Percentiles rank a stretch among this genome's conserved stretches.
These are phyloP conservation scores for Thermophis baileyi DNA, from an alignment of 2,113 vertebrate species.

Conservation along the genomic window DNA sequence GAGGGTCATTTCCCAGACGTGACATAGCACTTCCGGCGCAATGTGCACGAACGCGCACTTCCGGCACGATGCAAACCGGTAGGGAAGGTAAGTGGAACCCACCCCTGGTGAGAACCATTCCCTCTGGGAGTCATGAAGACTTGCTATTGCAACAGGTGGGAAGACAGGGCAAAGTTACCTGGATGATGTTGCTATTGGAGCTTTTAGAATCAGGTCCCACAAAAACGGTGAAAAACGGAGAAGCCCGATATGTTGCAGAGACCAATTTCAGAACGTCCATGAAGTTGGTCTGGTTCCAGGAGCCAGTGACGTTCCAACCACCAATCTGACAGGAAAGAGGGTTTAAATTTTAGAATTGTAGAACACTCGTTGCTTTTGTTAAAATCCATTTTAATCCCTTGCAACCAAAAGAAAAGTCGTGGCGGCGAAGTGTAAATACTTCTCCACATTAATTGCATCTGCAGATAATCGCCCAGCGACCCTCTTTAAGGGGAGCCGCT, in stretches of 20 bases:
- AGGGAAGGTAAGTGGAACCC: no score
- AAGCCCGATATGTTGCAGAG: constrained; percentile 87
- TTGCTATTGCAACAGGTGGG: background rate
- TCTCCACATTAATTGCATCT: no score
- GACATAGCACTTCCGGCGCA: no score
- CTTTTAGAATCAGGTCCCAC: constrained; percentile 92
- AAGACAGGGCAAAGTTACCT: constrained; percentile 68
- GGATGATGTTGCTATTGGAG: constrained; percentile 95
- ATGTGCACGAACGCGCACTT: no score
- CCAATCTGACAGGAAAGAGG: constrained; percentile 72
- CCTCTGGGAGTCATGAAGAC: background rate
- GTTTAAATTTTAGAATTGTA: background rate
- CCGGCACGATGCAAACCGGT: no score
- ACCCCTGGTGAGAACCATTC: accelerated
- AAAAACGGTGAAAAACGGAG: constrained; percentile 90
- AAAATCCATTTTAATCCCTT: background rate
- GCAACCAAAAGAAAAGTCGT: background rate
- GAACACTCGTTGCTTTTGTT: background rate
- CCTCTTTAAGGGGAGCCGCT: no score
- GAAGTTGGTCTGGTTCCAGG: constrained; percentile 92
- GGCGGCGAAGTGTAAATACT: no score
- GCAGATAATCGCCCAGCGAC: no score
- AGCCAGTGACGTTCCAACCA: constrained; percentile 90
- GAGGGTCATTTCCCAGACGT: no score
- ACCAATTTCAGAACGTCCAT: constrained; percentile 92